phyloP scores from a whole-genome alignment of 1,140 invertebrate genomes.

The Teleogryllus occipitalis region DNA sequence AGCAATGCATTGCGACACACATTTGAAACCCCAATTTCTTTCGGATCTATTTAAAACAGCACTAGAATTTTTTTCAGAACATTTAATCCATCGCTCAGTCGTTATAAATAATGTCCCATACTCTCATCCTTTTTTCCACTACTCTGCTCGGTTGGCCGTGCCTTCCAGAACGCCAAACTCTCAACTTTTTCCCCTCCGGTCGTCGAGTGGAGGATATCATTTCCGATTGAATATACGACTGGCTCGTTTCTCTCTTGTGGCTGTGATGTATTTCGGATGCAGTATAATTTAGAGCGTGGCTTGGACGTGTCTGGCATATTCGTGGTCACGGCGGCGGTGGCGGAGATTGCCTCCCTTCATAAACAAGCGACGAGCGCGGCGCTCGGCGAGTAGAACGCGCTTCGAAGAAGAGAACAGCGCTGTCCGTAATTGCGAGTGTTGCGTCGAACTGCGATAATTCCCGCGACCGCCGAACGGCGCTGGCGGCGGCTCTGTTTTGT shows the following conservation, averaged over 20 bases:
- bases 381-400: too few relatives aligned
- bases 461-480: neutral
- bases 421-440: neutral
- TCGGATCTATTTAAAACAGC: too few relatives aligned
- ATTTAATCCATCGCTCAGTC: too few relatives aligned
- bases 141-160: neutral
- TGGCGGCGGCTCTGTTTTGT: neutral
- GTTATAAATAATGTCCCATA: neutral
- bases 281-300: neutral
- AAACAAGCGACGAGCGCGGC: neutral
- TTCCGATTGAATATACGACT: constrained; percentile 1
- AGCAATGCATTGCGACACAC: too few relatives aligned
- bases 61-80: too few relatives aligned
- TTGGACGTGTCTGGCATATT: neutral
- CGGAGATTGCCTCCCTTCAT: neutral
- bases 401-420: neutral
- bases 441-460: neutral
- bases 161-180: neutral
- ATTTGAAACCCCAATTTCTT: too few relatives aligned
- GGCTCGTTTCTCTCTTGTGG: neutral
- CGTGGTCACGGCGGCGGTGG: too few relatives aligned
- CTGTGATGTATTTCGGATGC: neutral
- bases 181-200: neutral
- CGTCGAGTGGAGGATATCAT: neutral
- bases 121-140: neutral